A percentile compares a stretch with the other conserved stretches of the same genome.
Evolutionary conservation across 2,888 invertebrate species (phyloP).

Genomic region (Anorthoa munda): DNA sequence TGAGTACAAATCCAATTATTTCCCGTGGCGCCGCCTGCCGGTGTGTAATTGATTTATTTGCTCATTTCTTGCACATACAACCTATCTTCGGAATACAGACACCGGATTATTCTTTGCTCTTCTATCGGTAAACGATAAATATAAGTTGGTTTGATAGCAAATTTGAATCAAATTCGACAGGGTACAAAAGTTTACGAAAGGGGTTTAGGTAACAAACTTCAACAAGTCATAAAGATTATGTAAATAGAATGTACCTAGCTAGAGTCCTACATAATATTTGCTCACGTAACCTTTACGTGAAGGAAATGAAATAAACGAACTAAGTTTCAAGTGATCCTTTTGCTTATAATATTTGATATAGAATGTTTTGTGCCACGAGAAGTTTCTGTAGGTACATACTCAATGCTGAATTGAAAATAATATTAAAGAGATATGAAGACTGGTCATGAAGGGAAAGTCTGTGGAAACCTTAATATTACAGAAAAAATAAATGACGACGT

Average conservation of each 20-base stretch:
- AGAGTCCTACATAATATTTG: constrained; percentile 47
- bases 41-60: constrained; percentile 89
- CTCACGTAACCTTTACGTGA: constrained; percentile 39
- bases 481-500: constrained; percentile 30
- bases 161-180: constrained; percentile 30
- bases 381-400: constrained; percentile 14
- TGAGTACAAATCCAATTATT: constrained; percentile 87
- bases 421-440: constrained; percentile 20
- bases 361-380: constrained; percentile 12
- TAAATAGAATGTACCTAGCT: constrained; percentile 52
- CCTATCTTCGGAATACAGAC: constrained; percentile 73
- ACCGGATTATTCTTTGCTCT: constrained; percentile 68
- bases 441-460: background rate
- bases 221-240: constrained; percentile 39
- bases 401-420: constrained; percentile 28
- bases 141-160: constrained; percentile 27
- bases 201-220: constrained; percentile 33
- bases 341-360: constrained; percentile 44
- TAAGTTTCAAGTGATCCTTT: constrained; percentile 52
- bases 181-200: constrained; percentile 20
- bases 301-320: constrained; percentile 52
- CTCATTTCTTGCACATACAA: constrained; percentile 82
- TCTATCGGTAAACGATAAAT: constrained; percentile 59
- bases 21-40: constrained; percentile 80
- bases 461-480: constrained; percentile 29